Evolutionary conservation across 2,113 vertebrate genomes (phyloP).

Genomic region (Periophthalmodon schlosseri): DNA sequence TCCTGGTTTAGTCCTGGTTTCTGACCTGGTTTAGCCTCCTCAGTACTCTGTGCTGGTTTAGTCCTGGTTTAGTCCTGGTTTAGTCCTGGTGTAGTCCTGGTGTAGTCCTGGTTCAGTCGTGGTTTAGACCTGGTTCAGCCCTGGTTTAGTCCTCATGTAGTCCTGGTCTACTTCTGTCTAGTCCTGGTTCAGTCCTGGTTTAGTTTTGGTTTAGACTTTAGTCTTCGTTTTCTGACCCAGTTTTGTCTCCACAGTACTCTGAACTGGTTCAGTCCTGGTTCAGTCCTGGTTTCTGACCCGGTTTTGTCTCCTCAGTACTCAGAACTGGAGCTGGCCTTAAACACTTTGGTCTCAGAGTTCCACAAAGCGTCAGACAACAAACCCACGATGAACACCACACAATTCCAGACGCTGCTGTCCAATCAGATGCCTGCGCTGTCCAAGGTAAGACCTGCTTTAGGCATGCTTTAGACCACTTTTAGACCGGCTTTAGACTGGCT

Average conservation of each 20-base stretch:
- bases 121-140: background rate
- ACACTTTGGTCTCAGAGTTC: conserved; percentile 57
- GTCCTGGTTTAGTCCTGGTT: background rate
- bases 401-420: conserved; percentile 62
- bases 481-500: too few species aligned
- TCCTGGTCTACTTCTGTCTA: too few species aligned
- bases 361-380: conserved; percentile 40
- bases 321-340: conserved; percentile 65
- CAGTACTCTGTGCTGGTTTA: too few species aligned
- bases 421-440: conserved; percentile 43
- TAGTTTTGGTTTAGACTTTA: background rate
- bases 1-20: background rate
- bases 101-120: background rate
- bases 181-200: background rate
- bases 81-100: too few species aligned
- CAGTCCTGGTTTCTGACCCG: background rate
- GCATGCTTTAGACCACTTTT: too few species aligned
- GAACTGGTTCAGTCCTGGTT: background rate
- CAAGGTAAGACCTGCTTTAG: conserved; percentile 34
- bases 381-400: conserved; percentile 51
- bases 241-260: background rate
- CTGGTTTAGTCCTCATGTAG: too few species aligned
- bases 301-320: conserved; percentile 45
- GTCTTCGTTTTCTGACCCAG: background rate
- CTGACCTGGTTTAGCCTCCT: background rate